phyloP scores from a whole-genome alignment of 2,797 vertebrate species.

The Pseudomugil gertrudae region DNA sequence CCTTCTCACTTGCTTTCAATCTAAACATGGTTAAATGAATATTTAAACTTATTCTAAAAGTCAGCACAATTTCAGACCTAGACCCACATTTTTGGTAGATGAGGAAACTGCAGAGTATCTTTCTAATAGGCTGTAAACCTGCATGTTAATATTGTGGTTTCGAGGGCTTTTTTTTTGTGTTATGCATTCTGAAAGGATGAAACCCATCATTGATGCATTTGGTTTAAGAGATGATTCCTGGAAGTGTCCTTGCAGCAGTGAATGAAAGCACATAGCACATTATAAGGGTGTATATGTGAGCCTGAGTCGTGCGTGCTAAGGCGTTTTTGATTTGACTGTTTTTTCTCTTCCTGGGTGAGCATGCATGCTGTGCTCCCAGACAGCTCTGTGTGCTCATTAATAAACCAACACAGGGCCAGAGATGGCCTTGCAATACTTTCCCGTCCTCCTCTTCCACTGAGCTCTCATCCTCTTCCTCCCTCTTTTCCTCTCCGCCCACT shows the following conservation, averaged over 20 bases:
- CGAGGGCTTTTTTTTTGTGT: slow-evolving; percentile 35
- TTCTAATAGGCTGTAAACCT: slow-evolving; percentile 47
- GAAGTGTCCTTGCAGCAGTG: slow-evolving; percentile 61
- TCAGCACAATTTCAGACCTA: background rate
- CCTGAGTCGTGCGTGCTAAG: slow-evolving; percentile 21
- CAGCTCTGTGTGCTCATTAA: slow-evolving; percentile 78
- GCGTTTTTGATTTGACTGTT: slow-evolving; percentile 16
- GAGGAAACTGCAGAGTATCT: slow-evolving; percentile 15
- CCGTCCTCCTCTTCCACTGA: slow-evolving; percentile 58
- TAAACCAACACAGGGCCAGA: slow-evolving; percentile 78
- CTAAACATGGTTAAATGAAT: slow-evolving; percentile 6
- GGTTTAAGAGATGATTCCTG: slow-evolving; percentile 58
- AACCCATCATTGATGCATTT: slow-evolving; percentile 45
- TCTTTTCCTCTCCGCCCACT: slow-evolving; percentile 17
- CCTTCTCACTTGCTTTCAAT: slow-evolving; percentile 4
- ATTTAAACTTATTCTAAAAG: slow-evolving; percentile 17
- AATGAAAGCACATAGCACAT: slow-evolving; percentile 41
- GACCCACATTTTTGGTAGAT: background rate
- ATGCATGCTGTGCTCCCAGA: slow-evolving; percentile 73
- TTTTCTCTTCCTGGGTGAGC: slow-evolving; percentile 54
- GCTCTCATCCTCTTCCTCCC: slow-evolving; percentile 46
- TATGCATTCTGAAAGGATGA: slow-evolving; percentile 30
- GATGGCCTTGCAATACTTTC: slow-evolving; percentile 77
- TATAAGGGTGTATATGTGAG: slow-evolving; percentile 35
- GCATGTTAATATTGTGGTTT: slow-evolving; percentile 52